Evolutionary conservation across 2,888 invertebrate genomes (phyloP), one percentile per base, ranked within the genome.

Genomic region (Drosophila yooni): DNA sequence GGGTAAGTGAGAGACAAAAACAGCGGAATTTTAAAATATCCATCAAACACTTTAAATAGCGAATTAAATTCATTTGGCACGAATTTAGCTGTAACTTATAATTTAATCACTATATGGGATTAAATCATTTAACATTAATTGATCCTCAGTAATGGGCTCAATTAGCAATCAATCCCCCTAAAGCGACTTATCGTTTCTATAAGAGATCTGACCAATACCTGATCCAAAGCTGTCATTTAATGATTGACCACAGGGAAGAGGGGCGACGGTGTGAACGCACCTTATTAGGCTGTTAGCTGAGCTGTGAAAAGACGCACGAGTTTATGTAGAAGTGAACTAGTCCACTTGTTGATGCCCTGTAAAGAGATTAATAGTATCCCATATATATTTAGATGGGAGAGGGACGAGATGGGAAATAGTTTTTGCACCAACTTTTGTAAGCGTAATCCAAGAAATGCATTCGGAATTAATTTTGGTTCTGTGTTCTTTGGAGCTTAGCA

Each of bases 1-100:
- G 92, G 94, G 94, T 94, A 92, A 94, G 92, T 89, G 40, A 21
- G 18, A n/a, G 1, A 40, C 11, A 31, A 13, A 18, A 50, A 25
- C 10, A 52, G 5, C 25, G 13, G 1, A 54, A 15, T 18, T 7
- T 13, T 7, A 0, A 25, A 21, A 46, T 40, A 33, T 11, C 21
- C 27, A 43, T n/a, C 21, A 25, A 33, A 48, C 18, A 18, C 18
- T n/a, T 33, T 54, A 48, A 40, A 31, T 36, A 38, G 36, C 25
- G 2, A 52, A 4, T 57, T 2, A n/a, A 52, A 51, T 38, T n/a
- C 21, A 31, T 57, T n/a, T 27, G 3, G 38, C 21, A 33, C 21
- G 33, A 15, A 25, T 61, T 62, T 10, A 34, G 56, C 25, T 21
- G 13, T 8, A 29, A 59, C 52, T 50, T 38, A 65, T 60, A 57